These are phyloP conservation scores for Hirudinaria manillensis DNA, from an alignment of 2,888 invertebrate species.

Conservation along the genomic window DNA sequence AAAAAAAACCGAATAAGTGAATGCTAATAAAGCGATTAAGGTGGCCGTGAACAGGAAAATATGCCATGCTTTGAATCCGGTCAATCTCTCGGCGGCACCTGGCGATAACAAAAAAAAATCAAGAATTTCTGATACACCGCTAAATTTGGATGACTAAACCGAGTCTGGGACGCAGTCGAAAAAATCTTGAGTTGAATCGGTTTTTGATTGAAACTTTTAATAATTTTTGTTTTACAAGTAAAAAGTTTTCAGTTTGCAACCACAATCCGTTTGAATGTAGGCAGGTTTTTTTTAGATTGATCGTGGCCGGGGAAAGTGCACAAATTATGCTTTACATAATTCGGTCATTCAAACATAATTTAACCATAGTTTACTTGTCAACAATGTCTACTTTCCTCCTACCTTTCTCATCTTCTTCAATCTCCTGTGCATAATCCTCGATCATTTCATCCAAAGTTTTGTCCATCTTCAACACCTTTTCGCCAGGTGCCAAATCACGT, in stretches of 20 bases:
- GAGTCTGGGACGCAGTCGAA: no score
- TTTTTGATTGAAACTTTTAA: no score
- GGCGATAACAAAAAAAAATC: neutral
- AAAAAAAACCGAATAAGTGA: neutral
- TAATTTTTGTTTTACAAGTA: no score
- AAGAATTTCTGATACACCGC: neutral
- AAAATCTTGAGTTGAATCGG: no score
- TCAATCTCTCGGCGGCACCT: slow-evolving; percentile 1
- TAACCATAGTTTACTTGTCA: neutral
- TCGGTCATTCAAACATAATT: neutral
- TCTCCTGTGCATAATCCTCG: neutral
- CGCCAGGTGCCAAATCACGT: neutral
- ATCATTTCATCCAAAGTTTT: neutral
- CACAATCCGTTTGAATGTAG: no score
- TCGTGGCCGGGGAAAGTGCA: no score
- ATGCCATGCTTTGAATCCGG: neutral
- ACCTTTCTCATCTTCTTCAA: slow-evolving; percentile 2
- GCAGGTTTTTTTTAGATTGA: no score
- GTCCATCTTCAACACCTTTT: neutral
- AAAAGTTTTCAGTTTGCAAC: no score
- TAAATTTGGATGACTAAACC: no score
- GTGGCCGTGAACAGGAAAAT: neutral
- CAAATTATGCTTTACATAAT: no score
- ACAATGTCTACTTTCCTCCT: neutral
- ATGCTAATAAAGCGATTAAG: neutral